Evolutionary conservation across 1,140 invertebrate genomes (phyloP).

Genomic region (Atopsyche davidsoni): DNA sequence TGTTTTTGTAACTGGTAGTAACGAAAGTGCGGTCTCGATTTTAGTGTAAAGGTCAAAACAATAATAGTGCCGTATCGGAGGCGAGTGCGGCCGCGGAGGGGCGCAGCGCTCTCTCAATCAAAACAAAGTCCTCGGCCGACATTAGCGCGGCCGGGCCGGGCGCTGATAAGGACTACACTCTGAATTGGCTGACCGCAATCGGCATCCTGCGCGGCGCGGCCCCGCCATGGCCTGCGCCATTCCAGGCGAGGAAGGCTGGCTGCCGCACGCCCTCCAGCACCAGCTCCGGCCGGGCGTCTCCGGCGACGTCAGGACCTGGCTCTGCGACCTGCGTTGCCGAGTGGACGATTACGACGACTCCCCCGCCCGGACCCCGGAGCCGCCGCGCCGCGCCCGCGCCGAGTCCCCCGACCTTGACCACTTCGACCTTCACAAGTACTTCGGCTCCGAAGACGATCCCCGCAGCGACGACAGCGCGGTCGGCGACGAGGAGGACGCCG

Average conservation of each 20-base stretch:
- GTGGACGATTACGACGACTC: conserved; percentile 45
- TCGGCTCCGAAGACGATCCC: conserved; percentile 3
- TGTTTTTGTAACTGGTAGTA: no score
- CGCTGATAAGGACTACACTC: conserved; percentile 12
- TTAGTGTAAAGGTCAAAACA: no score
- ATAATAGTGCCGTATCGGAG: no score
- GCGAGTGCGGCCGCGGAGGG: no score
- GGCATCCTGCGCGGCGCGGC: conserved; percentile 16
- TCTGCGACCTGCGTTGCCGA: conserved; percentile 35
- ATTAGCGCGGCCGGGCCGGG: neutral
- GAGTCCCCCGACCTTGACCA: conserved; percentile 8
- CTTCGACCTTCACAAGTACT: conserved; percentile 8
- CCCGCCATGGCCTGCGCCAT: conserved; percentile 25
- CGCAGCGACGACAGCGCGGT: neutral
- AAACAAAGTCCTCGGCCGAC: neutral
- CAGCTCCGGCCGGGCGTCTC: conserved; percentile 27
- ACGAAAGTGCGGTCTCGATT: no score
- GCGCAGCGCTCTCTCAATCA: conserved; percentile 3
- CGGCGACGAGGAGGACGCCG: conserved; percentile 1
- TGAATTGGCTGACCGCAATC: conserved; percentile 17
- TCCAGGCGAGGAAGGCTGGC: conserved; percentile 46
- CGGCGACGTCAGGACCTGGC: conserved; percentile 40
- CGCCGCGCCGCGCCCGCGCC: conserved; percentile 33
- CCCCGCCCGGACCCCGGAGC: conserved; percentile 27
- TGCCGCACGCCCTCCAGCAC: conserved; percentile 32